Evolutionary conservation across 2,797 vertebrate species (phyloP).

Genomic region (Choloepus didactylus): DNA sequence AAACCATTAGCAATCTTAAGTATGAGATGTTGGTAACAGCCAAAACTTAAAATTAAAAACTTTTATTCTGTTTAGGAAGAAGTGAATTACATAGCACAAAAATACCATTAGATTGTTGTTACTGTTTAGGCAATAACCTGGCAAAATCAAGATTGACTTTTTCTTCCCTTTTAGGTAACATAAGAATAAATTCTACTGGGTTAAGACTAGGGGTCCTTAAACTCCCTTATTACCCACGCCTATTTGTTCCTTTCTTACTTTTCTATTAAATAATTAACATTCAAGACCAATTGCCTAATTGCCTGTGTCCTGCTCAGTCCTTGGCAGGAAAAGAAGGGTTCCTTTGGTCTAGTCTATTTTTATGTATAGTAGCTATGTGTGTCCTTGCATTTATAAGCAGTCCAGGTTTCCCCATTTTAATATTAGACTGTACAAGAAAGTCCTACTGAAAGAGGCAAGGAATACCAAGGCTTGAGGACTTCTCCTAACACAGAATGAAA

Average conservation of each 20-base stretch:
- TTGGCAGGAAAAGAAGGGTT: constrained; percentile 61
- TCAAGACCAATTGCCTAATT: constrained; percentile 58
- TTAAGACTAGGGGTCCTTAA: constrained; percentile 44
- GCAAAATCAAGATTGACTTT: constrained; percentile 43
- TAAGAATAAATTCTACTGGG: constrained; percentile 46
- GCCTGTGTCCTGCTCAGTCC: constrained; percentile 40
- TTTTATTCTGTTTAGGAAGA: constrained; percentile 23
- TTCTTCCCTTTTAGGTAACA: constrained; percentile 45
- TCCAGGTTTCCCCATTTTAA: constrained; percentile 45
- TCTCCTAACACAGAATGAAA: neutral
- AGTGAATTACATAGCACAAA: constrained; percentile 32
- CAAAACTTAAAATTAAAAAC: constrained; percentile 45
- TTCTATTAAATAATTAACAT: constrained; percentile 75
- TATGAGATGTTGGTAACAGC: neutral
- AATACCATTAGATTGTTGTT: neutral
- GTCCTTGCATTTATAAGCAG: neutral
- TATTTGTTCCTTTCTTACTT: constrained; percentile 45
- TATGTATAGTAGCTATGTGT: constrained; percentile 38
- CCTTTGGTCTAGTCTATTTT: constrained; percentile 42
- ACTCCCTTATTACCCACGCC: neutral
- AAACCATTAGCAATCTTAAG: constrained; percentile 24
- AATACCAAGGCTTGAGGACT: neutral
- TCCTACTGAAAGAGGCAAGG: neutral
- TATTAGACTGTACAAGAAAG: constrained; percentile 4
- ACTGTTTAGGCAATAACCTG: constrained; percentile 2